Evolutionary conservation across 2,888 invertebrate species (phyloP).

Genomic region (Lottia scabra): DNA sequence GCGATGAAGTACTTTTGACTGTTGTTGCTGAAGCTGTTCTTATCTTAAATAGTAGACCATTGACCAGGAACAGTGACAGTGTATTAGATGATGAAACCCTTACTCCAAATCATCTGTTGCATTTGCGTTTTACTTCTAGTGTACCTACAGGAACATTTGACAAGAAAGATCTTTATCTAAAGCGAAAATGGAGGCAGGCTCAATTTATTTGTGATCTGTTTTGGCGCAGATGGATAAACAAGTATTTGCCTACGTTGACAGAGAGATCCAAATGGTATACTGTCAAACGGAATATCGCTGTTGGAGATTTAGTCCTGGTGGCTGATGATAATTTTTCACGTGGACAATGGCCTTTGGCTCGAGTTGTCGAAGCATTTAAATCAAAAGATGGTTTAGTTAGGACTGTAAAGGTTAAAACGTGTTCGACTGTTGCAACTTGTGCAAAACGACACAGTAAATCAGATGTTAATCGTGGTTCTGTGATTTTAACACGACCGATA

Average conservation of each 20-base stretch:
- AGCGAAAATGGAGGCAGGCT: background rate
- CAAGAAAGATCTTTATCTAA: background rate
- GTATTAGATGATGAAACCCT: constrained; percentile 28
- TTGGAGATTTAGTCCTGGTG: background rate
- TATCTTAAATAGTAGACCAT: constrained; percentile 28
- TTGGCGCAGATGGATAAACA: background rate
- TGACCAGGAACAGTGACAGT: constrained; percentile 16
- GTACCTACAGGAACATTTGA: constrained; percentile 21
- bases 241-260: background rate
- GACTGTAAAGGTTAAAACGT: no score
- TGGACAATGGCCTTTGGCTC: background rate
- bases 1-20: constrained; percentile 29
- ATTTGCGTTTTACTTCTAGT: constrained; percentile 22
- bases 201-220: background rate
- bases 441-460: no score
- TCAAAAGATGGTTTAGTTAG: no score
- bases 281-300: background rate
- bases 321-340: background rate
- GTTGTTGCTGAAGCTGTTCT: constrained; percentile 28
- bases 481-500: background rate
- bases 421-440: no score
- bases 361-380: no score
- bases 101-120: constrained; percentile 58
- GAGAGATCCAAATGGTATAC: background rate
- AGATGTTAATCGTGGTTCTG: no score